A percentile compares a stretch with the other conserved stretches of the same genome.
phyloP scores from a whole-genome alignment of 2,113 vertebrate species.

The Misgurnus anguillicaudatus region DNA sequence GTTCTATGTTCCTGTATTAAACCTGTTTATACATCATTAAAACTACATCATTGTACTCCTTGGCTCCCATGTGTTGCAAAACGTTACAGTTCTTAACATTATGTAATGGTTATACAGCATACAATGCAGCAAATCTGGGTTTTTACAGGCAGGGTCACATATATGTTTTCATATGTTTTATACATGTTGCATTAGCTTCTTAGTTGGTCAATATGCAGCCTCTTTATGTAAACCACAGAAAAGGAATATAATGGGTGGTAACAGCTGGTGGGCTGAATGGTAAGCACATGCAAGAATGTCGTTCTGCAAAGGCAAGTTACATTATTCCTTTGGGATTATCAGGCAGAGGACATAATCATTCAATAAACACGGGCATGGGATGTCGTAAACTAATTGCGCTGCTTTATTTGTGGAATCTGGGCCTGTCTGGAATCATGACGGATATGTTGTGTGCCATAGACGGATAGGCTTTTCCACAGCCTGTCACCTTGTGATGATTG shows the following conservation, averaged over 20 bases:
- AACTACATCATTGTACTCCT: no score
- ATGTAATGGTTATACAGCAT: no score
- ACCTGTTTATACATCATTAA: no score
- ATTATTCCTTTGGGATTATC: conserved; percentile 60
- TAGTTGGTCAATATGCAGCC: neutral
- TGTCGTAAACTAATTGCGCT: conserved; percentile 53
- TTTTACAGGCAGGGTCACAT: no score
- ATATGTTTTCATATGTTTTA: no score
- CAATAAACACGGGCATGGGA: conserved; percentile 60
- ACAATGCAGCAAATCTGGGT: no score
- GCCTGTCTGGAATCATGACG: conserved; percentile 24
- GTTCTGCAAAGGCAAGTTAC: conserved; percentile 51
- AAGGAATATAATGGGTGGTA: conserved; percentile 41
- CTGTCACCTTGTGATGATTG: conserved; percentile 24
- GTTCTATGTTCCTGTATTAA: no score
- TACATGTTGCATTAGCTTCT: no score
- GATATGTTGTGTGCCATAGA: neutral
- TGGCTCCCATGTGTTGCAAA: no score
- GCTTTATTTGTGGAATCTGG: conserved; percentile 29
- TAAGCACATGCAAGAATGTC: conserved; percentile 61
- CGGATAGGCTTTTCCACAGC: conserved; percentile 32
- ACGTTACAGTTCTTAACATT: no score
- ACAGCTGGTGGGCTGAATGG: conserved; percentile 69
- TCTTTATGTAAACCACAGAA: conserved; percentile 16
- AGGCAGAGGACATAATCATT: conserved; percentile 50